These are phyloP conservation scores for Centruroides vittatus DNA, from an alignment of 1,140 invertebrate species.

Conservation along the genomic window DNA sequence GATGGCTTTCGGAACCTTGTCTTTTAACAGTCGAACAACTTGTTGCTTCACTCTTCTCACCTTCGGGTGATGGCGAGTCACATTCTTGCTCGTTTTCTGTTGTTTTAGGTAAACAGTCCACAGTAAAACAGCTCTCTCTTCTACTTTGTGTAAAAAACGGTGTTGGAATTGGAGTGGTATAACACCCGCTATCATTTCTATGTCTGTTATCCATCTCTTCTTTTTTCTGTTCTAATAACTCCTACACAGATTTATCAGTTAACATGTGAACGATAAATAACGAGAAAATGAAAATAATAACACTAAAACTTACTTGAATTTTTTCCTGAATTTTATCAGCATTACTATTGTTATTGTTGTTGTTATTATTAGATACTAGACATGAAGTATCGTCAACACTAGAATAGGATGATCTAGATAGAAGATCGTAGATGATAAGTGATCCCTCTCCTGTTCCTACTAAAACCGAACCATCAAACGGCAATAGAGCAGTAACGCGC, in stretches of 20 bases:
- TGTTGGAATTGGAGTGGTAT: slow-evolving; percentile 7
- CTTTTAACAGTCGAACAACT: slow-evolving; percentile 7
- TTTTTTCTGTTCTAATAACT: no score
- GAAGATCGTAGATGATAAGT: slow-evolving; percentile 23
- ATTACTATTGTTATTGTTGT: no score
- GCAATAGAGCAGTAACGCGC: slow-evolving; percentile 32
- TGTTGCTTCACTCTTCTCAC: slow-evolving; percentile 6
- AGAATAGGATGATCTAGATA: background rate
- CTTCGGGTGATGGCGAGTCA: background rate
- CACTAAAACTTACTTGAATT: slow-evolving; percentile 1
- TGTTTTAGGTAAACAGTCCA: background rate
- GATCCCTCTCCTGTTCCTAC: slow-evolving; percentile 39
- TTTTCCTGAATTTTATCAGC: slow-evolving; percentile 14
- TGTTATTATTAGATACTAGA: no score
- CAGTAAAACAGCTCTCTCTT: background rate
- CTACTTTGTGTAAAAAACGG: background rate
- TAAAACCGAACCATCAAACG: slow-evolving; percentile 31
- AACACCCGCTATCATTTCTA: slow-evolving; percentile 13
- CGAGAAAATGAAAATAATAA: no score
- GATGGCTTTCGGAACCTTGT: background rate
- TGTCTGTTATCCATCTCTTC: background rate
- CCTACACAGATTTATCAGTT: no score
- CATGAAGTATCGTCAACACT: no score
- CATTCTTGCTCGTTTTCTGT: slow-evolving; percentile 6
- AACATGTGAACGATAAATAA: no score